Conservation (phyloP, 2,888 invertebrate species). For the Dioctria linearis region DNA sequence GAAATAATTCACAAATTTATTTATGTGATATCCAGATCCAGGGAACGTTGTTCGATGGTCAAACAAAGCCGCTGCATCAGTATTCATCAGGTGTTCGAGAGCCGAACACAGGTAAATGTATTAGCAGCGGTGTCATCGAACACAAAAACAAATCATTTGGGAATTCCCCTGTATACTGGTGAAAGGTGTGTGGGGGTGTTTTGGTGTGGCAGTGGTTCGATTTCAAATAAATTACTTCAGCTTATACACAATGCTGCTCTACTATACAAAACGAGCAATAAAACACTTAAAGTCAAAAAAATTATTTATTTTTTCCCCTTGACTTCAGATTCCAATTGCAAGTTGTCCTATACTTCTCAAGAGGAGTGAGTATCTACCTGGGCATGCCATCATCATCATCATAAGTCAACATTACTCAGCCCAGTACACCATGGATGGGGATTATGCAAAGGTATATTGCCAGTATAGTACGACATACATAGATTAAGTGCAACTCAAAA, state of each 20-base stretch:
- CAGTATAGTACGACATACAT: neutral
- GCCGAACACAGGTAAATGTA: neutral
- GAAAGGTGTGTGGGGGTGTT: neutral
- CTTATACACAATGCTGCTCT: neutral
- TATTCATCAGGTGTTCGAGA: conserved; percentile 22
- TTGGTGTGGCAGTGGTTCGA: conserved; percentile 37
- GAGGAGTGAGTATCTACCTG: too few relatives aligned
- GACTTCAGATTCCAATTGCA: too few relatives aligned
- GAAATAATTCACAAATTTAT: conserved; percentile 51
- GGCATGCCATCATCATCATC: too few relatives aligned
- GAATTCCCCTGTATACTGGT: neutral
- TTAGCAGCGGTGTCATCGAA: conserved; percentile 30
- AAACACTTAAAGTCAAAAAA: neutral
- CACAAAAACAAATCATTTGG: conserved; percentile 2
- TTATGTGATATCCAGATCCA: neutral
- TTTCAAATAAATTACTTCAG: conserved; percentile 29
- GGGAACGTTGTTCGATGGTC: neutral
- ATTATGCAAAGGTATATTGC: neutral
- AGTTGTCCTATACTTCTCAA: too few relatives aligned
- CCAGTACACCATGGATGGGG: neutral
- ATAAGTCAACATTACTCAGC: neutral
- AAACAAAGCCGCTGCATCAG: neutral
- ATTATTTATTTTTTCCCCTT: too few relatives aligned
- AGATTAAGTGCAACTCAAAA: conserved; percentile 13
- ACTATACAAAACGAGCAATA: conserved; percentile 6